These are phyloP conservation scores for Vanessa atalanta DNA, from an alignment of 1,140 invertebrate species.

Conservation along the genomic window DNA sequence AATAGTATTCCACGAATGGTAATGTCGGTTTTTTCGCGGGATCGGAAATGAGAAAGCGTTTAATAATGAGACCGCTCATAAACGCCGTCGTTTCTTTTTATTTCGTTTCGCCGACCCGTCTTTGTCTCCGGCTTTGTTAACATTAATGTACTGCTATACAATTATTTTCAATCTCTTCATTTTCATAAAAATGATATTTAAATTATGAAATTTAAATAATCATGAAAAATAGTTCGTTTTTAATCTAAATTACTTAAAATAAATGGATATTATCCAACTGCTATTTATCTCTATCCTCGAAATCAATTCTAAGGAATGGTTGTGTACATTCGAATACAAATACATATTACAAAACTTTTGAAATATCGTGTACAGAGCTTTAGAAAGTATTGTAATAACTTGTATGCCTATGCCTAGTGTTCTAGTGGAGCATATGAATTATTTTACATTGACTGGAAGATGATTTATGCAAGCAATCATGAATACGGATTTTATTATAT, in stretches of 20 bases:
- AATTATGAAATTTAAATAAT: background rate
- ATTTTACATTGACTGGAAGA: no score
- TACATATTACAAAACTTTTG: no score
- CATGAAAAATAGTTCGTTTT: background rate
- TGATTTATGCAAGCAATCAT: no score
- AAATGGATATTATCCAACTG: no score
- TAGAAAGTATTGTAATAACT: no score
- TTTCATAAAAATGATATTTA: background rate
- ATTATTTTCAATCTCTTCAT: conserved; percentile 7
- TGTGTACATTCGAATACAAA: no score
- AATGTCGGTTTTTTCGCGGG: conserved; percentile 49
- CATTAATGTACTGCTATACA: conserved; percentile 25
- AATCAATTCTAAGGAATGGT: no score
- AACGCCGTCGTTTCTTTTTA: conserved; percentile 59
- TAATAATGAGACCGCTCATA: conserved; percentile 64
- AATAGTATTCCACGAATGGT: conserved; percentile 52
- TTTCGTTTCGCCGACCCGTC: conserved; percentile 48
- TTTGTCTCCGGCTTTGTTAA: conserved; percentile 50
- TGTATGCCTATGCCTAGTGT: no score
- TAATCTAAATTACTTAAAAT: background rate
- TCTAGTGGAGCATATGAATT: no score
- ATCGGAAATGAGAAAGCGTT: conserved; percentile 56
- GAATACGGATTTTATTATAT: no score
- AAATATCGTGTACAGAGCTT: no score
- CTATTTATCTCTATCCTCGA: no score